A percentile compares a stretch with the other conserved stretches of the same genome.
Conservation (phyloP, 2,113 vertebrate species). For the Pseudorectes ferrugineus region DNA sequence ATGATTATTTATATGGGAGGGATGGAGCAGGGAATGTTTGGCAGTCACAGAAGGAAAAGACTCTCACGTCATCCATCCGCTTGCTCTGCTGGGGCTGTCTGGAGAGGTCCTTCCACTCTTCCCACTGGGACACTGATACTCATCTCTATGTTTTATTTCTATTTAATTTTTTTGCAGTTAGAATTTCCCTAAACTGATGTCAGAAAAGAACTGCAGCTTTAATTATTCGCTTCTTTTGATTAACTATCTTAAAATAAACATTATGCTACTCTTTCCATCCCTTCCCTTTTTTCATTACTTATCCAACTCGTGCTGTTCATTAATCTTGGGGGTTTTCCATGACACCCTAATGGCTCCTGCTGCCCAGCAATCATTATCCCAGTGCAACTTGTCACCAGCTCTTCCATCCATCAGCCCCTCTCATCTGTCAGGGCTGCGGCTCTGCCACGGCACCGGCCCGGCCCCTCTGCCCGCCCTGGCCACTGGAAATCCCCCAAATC, state of each 20-base stretch:
- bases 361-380: conserved; percentile 60
- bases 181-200: not conserved
- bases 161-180: not conserved
- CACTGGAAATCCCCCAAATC: not conserved
- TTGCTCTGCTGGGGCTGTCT: not conserved
- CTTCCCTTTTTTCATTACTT: conserved; percentile 23
- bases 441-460: accelerated
- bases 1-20: conserved; percentile 22
- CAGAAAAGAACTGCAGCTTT: not conserved
- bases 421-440: not conserved
- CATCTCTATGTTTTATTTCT: not conserved
- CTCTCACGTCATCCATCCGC: not conserved
- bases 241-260: conserved; percentile 38
- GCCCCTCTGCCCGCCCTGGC: not conserved
- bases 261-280: not conserved
- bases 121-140: not conserved
- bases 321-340: conserved; percentile 55
- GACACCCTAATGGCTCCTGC: conserved; percentile 55
- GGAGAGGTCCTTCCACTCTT: not conserved
- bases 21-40: not conserved
- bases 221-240: conserved; percentile 34
- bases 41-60: not conserved
- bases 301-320: conserved; percentile 13
- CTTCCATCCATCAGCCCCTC: conserved; percentile 48
- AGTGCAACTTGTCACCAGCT: conserved; percentile 34